Base-by-base conservation (phyloP, 37 sponge, comb jelly and placozoan species). In the Halisarca cf. caerulea region DNA sequence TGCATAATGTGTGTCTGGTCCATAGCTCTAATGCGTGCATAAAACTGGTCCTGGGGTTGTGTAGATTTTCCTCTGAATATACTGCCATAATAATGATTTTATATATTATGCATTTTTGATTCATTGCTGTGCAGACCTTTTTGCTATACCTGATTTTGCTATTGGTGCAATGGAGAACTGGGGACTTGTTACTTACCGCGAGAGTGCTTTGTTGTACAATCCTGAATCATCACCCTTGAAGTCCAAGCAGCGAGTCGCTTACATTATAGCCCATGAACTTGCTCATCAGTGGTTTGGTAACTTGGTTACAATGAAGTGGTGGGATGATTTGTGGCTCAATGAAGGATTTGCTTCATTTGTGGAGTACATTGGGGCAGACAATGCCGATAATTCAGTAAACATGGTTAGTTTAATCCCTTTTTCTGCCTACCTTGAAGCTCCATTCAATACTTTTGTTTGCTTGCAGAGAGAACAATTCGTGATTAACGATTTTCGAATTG, bases 261-360 rank as follows among this genome's bases (percentile, higher is more conserved):
- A 79, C 0, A 91, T 96, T 8, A 80, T 98, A 8, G 96, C 98
- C 39, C 98, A 98, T 44, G 98, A 98, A 59, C 86, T 98, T 39
- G 98, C 98, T 9, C 98, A 98, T 80, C 94, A 98, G 95, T 98
- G 99, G 99, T 98, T 98, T 94, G 99, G 99, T 82, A 90, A 98
- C 83, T 90, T 98, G 21, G 97, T 98, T 32, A 98, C 99, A 43
- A 98, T 98, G 99, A 84, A 85, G 18, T 98, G 99, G 99, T 98
- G 99, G 99, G 91, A 96, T 89, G 97, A 97, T 57, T 78, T 98
- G 41, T 98, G 99, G 99, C 86, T 98, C 15, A 98, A 98, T 73
- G 99, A 98, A 87, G 99, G 97, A 3, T 98, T 98, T 82, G 99
- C 99, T 5, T 85, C 89, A 32, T 98, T 86, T 74, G 83, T 94